Percentiles rank a stretch among this genome's conserved stretches.
These are phyloP conservation scores for Pteruthius melanotis DNA, from an alignment of 2,113 vertebrate species.

Conservation along the genomic window DNA sequence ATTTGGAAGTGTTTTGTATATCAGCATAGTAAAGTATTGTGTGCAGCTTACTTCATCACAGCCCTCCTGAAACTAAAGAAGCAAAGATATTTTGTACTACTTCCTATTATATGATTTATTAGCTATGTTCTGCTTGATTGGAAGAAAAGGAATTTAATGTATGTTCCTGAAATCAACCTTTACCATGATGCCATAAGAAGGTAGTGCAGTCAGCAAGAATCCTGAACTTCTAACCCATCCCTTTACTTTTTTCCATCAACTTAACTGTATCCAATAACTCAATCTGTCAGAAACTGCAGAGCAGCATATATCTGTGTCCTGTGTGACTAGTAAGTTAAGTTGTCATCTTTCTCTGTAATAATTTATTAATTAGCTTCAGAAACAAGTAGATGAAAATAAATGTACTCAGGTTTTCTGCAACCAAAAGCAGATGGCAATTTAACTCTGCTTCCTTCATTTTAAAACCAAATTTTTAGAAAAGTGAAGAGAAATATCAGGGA, in stretches of 20 bases:
- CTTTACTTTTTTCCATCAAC: neutral
- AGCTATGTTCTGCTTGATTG: neutral
- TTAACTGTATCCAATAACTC: neutral
- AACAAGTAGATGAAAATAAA: slow-evolving; percentile 25
- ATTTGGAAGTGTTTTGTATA: neutral
- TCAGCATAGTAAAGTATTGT: neutral
- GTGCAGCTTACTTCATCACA: neutral
- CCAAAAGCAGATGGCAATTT: neutral
- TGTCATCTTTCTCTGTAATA: neutral
- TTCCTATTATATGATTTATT: neutral
- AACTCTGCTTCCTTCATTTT: neutral
- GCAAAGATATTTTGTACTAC: neutral
- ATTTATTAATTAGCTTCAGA: slow-evolving; percentile 18
- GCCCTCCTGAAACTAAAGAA: neutral
- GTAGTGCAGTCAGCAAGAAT: slow-evolving; percentile 2
- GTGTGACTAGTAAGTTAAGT: neutral
- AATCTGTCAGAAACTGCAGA: neutral
- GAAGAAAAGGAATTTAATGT: neutral
- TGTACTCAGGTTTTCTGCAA: neutral
- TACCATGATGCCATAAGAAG: neutral
- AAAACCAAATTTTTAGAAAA: neutral
- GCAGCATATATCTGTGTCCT: neutral
- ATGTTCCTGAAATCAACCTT: neutral
- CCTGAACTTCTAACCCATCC: neutral
- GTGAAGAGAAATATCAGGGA: neutral